phyloP scores from a whole-genome alignment of 1,140 invertebrate genomes.

The Drosophila hydei region DNA sequence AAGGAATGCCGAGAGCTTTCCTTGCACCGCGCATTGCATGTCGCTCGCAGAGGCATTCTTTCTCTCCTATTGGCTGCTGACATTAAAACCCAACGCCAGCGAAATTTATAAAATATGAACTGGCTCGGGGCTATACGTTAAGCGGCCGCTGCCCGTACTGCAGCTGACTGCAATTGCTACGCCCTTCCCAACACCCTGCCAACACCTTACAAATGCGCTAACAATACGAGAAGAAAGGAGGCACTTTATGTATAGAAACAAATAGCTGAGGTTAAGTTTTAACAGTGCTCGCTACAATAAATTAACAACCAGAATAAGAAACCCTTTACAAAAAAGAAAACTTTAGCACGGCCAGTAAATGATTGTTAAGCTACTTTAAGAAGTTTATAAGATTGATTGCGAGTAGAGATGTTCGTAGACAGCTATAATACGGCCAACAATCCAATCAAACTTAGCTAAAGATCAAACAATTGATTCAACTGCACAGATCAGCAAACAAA shows the following conservation, averaged over 20 bases:
- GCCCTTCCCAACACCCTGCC: slow-evolving; percentile 9
- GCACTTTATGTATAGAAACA: slow-evolving; percentile 40
- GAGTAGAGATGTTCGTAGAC: too few relatives aligned
- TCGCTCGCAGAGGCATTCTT: slow-evolving; percentile 54
- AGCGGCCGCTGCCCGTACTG: slow-evolving; percentile 18
- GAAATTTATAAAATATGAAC: slow-evolving; percentile 81
- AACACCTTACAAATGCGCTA: slow-evolving; percentile 66
- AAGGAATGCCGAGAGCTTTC: slow-evolving; percentile 26
- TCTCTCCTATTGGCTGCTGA: slow-evolving; percentile 68
- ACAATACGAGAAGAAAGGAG: slow-evolving; percentile 38
- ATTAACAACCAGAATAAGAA: slow-evolving; percentile 52
- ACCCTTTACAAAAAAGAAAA: neutral
- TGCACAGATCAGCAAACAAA: too few relatives aligned
- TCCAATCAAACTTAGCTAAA: too few relatives aligned
- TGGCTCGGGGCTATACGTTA: slow-evolving; percentile 43
- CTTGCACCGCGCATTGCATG: slow-evolving; percentile 23
- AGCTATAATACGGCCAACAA: too few relatives aligned
- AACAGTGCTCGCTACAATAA: slow-evolving; percentile 67
- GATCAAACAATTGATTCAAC: too few relatives aligned
- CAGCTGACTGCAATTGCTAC: slow-evolving; percentile 8
- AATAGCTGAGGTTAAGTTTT: slow-evolving; percentile 68
- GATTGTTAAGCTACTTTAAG: neutral
- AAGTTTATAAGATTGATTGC: too few relatives aligned
- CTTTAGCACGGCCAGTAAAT: neutral
- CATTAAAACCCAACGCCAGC: slow-evolving; percentile 72